A percentile compares a stretch with the other conserved stretches of the same genome.
Conservation (phyloP, 2,797 vertebrate genomes). For the Enteromius treurensis region DNA sequence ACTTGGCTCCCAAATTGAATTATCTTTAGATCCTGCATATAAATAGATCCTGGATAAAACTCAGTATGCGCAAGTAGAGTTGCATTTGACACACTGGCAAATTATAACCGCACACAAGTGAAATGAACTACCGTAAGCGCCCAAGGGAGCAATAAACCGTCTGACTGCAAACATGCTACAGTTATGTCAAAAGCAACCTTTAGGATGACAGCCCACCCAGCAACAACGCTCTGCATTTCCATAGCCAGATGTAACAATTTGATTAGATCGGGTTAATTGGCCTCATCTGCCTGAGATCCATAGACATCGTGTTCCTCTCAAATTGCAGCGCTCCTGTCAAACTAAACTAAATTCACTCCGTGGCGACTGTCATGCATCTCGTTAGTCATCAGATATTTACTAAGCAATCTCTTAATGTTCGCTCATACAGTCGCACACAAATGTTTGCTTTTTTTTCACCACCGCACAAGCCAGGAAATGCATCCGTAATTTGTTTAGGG, state of each 20-base stretch:
- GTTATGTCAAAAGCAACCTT: constrained; percentile 75
- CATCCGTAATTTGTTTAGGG: constrained; percentile 31
- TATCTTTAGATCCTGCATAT: not conserved
- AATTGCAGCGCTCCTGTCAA: constrained; percentile 52
- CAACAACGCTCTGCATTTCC: constrained; percentile 69
- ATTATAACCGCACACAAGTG: constrained; percentile 59
- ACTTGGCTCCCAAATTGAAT: not conserved
- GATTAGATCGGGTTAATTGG: constrained; percentile 78
- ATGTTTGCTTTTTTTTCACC: not conserved
- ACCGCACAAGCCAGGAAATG: not conserved
- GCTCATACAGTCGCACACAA: not conserved
- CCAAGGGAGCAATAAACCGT: constrained; percentile 56
- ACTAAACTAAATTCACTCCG: constrained; percentile 38
- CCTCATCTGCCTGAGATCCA: constrained; percentile 64
- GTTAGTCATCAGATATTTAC: constrained; percentile 64
- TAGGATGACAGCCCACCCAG: constrained; percentile 67
- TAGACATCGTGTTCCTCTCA: constrained; percentile 62
- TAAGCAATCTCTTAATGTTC: constrained; percentile 21
- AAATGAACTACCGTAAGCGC: constrained; percentile 65
- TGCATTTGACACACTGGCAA: constrained; percentile 70
- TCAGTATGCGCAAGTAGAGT: not conserved
- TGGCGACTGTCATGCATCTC: constrained; percentile 55
- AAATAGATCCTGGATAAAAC: constrained; percentile 2
- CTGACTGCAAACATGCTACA: constrained; percentile 60
- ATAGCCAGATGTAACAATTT: constrained; percentile 75